phyloP scores from a whole-genome alignment of 1,140 invertebrate species.

The Apocrypta bakeri region DNA sequence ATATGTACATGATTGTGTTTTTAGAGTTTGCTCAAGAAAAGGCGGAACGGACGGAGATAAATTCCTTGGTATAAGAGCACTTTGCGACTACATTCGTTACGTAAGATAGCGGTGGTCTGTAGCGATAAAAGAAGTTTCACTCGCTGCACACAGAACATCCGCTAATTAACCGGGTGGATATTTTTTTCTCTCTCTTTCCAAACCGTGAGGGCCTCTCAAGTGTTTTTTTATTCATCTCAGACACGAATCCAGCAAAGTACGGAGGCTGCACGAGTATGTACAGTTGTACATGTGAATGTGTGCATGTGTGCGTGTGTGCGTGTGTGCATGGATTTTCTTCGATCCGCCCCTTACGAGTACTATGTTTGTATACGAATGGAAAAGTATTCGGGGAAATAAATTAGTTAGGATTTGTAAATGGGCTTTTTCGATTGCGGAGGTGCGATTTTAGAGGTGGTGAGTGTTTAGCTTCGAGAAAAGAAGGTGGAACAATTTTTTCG shows the following conservation, averaged over 20 bases:
- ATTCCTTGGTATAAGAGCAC: neutral
- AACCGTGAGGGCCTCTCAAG: neutral
- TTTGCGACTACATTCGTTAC: neutral
- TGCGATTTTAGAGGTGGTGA: neutral
- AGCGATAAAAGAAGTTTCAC: neutral
- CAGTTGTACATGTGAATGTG: no score
- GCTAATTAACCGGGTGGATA: slow-evolving; percentile 1
- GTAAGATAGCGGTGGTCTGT: neutral
- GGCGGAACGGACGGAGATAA: no score
- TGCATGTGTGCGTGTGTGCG: no score
- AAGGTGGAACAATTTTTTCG: neutral
- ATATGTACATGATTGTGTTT: no score
- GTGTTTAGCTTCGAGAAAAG: neutral
- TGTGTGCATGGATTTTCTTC: neutral
- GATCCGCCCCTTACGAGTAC: neutral
- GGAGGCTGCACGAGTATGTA: neutral
- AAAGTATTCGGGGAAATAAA: neutral
- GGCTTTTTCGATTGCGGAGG: neutral
- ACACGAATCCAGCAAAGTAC: slow-evolving; percentile 15
- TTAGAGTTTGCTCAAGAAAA: no score
- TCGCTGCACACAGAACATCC: neutral
- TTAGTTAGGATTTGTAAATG: neutral
- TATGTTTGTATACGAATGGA: neutral
- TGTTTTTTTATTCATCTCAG: slow-evolving; percentile 1
- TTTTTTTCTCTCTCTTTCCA: neutral